These are phyloP conservation scores for Latrodectus elegans DNA, from an alignment of 2,888 invertebrate species.

Conservation along the genomic window DNA sequence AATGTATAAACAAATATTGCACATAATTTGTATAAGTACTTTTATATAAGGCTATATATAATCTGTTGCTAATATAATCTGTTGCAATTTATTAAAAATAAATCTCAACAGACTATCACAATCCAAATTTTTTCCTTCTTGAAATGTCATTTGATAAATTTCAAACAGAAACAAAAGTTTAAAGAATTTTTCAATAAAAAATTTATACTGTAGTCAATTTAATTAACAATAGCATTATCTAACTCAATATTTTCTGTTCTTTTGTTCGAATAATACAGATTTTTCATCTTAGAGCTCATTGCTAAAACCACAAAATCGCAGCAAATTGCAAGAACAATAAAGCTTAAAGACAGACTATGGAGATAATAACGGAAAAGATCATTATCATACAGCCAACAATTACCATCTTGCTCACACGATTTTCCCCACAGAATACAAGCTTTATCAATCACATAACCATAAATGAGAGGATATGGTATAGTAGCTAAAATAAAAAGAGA, in stretches of 20 bases:
- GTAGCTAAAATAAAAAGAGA: conserved; percentile 73
- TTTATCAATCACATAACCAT: conserved; percentile 83
- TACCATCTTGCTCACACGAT: conserved; percentile 80
- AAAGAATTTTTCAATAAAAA: too few relatives aligned
- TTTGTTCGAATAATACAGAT: conserved; percentile 41
- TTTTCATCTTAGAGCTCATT: conserved; percentile 38
- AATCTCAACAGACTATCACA: too few relatives aligned
- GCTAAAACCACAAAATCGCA: conserved; percentile 64
- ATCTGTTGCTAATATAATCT: too few relatives aligned
- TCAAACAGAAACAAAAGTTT: too few relatives aligned
- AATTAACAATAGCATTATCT: not conserved
- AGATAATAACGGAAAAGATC: conserved; percentile 79
- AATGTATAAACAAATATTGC: too few relatives aligned
- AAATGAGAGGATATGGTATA: conserved; percentile 83
- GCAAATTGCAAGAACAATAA: conserved; percentile 51
- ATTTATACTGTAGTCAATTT: too few relatives aligned
- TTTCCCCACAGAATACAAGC: conserved; percentile 82
- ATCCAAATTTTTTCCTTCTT: too few relatives aligned
- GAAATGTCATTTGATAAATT: too few relatives aligned
- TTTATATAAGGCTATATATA: too few relatives aligned
- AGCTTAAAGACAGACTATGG: conserved; percentile 74
- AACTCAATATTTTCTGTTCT: conserved; percentile 25
- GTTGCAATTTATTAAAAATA: too few relatives aligned
- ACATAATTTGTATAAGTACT: too few relatives aligned
- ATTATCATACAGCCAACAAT: conserved; percentile 82